These are phyloP conservation scores for Bos javanicus DNA, from an alignment of 2,113 vertebrate genomes.

Conservation along the genomic window DNA sequence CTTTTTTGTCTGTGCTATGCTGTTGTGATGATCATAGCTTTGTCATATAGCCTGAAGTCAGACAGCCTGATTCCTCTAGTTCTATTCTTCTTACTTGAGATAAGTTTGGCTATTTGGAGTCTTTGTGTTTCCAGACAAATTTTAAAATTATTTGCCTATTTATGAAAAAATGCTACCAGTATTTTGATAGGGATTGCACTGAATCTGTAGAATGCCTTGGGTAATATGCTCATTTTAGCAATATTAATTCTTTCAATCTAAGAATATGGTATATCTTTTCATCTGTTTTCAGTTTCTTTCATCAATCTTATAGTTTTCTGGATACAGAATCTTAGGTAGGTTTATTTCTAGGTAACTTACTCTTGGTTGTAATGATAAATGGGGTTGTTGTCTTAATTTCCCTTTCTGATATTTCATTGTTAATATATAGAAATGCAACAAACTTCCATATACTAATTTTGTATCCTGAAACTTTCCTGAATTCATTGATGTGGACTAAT, in stretches of 20 bases:
- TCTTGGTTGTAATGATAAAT: neutral
- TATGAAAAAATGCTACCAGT: neutral
- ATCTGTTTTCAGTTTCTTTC: neutral
- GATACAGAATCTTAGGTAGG: neutral
- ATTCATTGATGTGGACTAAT: neutral
- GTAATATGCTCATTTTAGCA: neutral
- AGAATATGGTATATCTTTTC: neutral
- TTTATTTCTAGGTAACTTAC: neutral
- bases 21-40: neutral
- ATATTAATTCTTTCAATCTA: neutral
- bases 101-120: neutral
- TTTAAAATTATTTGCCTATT: neutral
- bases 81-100: neutral
- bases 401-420: neutral
- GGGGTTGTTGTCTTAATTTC: neutral
- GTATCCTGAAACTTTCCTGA: neutral
- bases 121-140: neutral
- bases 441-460: neutral
- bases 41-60: neutral
- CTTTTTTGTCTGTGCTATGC: neutral
- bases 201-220: neutral
- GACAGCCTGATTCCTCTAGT: neutral
- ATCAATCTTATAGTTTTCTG: neutral
- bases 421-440: neutral
- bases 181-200: neutral